phyloP scores from a whole-genome alignment of 2,797 vertebrate genomes.

The Cephalopachus bancanus region DNA sequence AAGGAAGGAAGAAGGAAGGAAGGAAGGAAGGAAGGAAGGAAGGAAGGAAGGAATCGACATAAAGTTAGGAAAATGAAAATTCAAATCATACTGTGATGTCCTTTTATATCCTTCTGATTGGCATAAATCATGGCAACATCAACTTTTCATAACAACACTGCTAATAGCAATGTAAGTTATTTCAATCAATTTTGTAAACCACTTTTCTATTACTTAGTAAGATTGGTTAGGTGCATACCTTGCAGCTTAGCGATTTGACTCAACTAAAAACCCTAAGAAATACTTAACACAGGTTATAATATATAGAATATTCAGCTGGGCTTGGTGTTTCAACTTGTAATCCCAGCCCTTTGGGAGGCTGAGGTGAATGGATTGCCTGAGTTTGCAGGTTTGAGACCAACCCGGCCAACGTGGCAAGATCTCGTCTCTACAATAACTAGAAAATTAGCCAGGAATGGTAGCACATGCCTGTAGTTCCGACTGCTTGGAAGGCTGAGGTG shows the following conservation, averaged over 20 bases:
- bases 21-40: no score
- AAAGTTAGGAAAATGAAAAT: background rate
- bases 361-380: no score
- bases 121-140: background rate
- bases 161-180: conserved; percentile 16
- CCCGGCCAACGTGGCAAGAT: no score
- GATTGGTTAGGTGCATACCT: background rate
- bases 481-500: no score
- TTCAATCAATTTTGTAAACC: conserved; percentile 39
- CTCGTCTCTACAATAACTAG: no score
- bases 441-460: no score
- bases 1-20: no score
- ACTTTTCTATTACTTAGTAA: background rate
- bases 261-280: background rate
- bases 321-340: no score
- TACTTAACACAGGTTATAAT: background rate
- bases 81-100: background rate
- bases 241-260: conserved; percentile 34
- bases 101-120: background rate
- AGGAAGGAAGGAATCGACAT: no score
- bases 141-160: background rate
- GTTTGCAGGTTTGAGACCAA: no score
- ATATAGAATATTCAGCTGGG: background rate
- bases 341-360: no score
- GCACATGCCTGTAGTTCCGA: no score